A percentile compares a stretch with the other conserved stretches of the same genome.
Conservation (phyloP, 2,113 vertebrate species). For the Antigone vipio region DNA sequence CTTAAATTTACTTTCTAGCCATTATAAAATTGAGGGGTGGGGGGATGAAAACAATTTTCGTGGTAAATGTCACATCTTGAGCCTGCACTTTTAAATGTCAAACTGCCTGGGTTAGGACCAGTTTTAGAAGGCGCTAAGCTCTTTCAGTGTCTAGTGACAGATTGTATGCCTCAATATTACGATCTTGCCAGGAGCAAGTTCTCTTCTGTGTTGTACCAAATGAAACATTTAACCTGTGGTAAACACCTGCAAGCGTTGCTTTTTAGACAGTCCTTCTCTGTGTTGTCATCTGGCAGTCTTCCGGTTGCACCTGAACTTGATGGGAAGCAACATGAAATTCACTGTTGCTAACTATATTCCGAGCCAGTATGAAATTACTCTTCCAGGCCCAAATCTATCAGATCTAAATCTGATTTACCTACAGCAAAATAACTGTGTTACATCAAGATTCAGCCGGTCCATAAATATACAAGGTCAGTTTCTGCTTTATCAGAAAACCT, state of each 20-base stretch:
- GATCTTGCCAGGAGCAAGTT: neutral
- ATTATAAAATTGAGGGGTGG: neutral
- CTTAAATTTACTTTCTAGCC: neutral
- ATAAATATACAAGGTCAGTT: neutral
- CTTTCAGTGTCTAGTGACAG: neutral
- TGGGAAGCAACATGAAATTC: neutral
- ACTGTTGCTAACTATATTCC: neutral
- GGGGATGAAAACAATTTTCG: neutral
- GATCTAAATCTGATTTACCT: neutral
- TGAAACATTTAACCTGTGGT: neutral
- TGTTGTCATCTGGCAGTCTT: neutral
- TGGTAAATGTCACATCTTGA: slow-evolving; percentile 1
- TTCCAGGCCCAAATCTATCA: neutral
- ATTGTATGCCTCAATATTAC: neutral
- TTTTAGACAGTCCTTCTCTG: neutral
- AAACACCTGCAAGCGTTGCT: neutral
- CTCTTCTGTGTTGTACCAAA: neutral
- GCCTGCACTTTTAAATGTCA: slow-evolving; percentile 21
- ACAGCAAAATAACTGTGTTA: neutral
- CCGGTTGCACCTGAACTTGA: neutral
- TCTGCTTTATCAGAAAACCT: neutral
- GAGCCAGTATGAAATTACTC: neutral
- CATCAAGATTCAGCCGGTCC: neutral
- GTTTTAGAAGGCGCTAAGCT: slow-evolving; percentile 4
- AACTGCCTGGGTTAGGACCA: neutral